Percentiles rank a stretch among this genome's conserved stretches.
Conservation (phyloP, 2,113 vertebrate species). For the Sinosuthora webbiana region DNA sequence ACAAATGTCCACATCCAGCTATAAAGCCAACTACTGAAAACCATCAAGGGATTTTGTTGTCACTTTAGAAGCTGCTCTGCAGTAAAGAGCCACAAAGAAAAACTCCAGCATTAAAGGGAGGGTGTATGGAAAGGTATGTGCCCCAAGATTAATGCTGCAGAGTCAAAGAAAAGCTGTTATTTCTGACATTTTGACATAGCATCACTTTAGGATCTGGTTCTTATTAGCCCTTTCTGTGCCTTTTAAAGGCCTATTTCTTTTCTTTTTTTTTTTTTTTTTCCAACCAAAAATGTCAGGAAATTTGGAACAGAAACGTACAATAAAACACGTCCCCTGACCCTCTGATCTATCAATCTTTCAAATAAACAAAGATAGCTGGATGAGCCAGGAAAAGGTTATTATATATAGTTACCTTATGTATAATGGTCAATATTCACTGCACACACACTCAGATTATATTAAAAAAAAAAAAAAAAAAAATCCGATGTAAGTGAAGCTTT, state of each 20-base stretch:
- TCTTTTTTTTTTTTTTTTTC: background rate
- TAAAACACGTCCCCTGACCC: slow-evolving; percentile 74
- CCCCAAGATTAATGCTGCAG: slow-evolving; percentile 51
- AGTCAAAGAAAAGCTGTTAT: slow-evolving; percentile 67
- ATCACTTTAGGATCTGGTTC: slow-evolving; percentile 71
- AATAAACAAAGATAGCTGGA: slow-evolving; percentile 71
- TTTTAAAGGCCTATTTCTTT: slow-evolving; percentile 60
- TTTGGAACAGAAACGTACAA: slow-evolving; percentile 75
- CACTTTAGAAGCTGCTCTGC: slow-evolving; percentile 25
- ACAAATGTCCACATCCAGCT: slow-evolving; percentile 7
- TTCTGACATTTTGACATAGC: slow-evolving; percentile 75
- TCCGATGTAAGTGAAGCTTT: background rate
- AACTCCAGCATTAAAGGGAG: background rate
- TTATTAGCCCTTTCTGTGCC: slow-evolving; percentile 70
- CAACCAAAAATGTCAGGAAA: slow-evolving; percentile 72
- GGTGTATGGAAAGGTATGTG: slow-evolving; percentile 14
- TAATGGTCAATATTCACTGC: slow-evolving; percentile 9
- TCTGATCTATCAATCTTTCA: slow-evolving; percentile 71
- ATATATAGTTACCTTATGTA: slow-evolving; percentile 47
- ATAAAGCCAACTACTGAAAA: slow-evolving; percentile 39
- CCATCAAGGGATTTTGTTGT: slow-evolving; percentile 32
- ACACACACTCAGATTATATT: background rate
- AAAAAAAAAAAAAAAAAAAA: too few species aligned
- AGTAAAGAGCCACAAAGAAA: background rate
- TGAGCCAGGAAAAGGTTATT: slow-evolving; percentile 53